Evolutionary conservation across 2,113 vertebrate genomes (phyloP).

Genomic region (Passer domesticus): DNA sequence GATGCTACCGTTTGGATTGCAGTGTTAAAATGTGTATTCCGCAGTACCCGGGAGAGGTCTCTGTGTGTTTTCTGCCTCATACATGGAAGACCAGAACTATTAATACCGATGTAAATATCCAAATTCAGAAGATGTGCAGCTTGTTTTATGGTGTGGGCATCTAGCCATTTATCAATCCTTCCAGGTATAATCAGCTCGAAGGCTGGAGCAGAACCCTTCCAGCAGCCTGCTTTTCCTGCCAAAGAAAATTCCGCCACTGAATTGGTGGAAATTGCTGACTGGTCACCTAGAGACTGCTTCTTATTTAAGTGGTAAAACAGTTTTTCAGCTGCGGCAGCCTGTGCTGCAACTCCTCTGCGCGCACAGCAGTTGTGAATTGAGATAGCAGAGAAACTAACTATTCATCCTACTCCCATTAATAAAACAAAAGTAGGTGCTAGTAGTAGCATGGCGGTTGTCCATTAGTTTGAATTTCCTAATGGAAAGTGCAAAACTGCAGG

Average conservation of each 20-base stretch:
- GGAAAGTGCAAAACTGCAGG: background rate
- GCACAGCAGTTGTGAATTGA: background rate
- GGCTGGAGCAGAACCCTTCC: background rate
- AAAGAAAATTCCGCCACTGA: conserved; percentile 39
- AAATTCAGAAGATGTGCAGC: background rate
- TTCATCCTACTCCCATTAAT: background rate
- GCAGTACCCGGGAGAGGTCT: background rate
- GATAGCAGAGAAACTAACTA: background rate
- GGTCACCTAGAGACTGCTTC: conserved; percentile 48
- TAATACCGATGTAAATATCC: background rate
- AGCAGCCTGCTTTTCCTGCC: conserved; percentile 6
- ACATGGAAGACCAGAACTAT: background rate
- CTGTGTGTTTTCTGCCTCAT: background rate
- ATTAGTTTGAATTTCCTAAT: background rate
- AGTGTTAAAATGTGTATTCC: background rate
- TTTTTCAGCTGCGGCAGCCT: background rate
- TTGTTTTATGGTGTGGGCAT: background rate
- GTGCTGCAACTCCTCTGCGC: background rate
- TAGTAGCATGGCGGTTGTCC: background rate
- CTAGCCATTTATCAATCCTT: background rate
- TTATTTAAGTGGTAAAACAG: conserved; percentile 28
- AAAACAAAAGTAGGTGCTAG: background rate
- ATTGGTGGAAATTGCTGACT: conserved; percentile 56
- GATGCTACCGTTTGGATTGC: background rate
- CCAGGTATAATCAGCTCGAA: background rate